Evolutionary conservation across 2,113 vertebrate genomes (phyloP), one percentile per base, ranked within the genome.

Genomic region (Sceloporus tristichus): DNA sequence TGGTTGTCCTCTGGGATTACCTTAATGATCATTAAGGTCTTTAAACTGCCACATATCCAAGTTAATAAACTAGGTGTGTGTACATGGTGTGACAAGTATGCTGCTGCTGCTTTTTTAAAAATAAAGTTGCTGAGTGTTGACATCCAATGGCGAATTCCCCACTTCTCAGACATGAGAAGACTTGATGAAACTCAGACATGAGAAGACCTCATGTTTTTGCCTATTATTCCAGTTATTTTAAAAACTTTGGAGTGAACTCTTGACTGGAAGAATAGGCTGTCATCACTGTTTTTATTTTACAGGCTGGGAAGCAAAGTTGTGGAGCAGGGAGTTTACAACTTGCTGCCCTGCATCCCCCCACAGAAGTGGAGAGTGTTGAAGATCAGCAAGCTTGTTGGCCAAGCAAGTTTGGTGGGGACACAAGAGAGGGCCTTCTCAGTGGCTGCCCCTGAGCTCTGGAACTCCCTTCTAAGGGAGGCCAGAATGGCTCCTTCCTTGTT

Each of bases 1-100:
- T 91, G 56, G 88, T 79, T 87, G 86, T 84, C 82, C 40, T 89
- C 70, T 82, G 83, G 89, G 75, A 91, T 91, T 92, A 87, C 79
- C 88, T 79, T 70, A 9, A 40, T 91, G 79, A 88, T 87, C 86
- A 87, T 92, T 94, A 79, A 79, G 59, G 1, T 88, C 53, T 84
- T 25, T 84, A 85, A 84, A 4, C 87, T 74, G 87, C 79, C 79
- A 0, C 66, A 82, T 79, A 83, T 91, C 89, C 25, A 21, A 70
- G 54, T 78, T 93, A 89, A 87, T 90, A 59, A 85, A 85, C 70
- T 90, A 40, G 78, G 92, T 81, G 70, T 71, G 73, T 34, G 59
- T 0, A 40, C 40, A 70, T 68, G 21, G 68, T 66, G 0, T 84
- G 89, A 75, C 21, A 2, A n/a, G 90, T 90, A 13, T 79, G 62